Evolutionary conservation across 2,888 invertebrate species (phyloP).

Genomic region (Chymomyza fuscimana): DNA sequence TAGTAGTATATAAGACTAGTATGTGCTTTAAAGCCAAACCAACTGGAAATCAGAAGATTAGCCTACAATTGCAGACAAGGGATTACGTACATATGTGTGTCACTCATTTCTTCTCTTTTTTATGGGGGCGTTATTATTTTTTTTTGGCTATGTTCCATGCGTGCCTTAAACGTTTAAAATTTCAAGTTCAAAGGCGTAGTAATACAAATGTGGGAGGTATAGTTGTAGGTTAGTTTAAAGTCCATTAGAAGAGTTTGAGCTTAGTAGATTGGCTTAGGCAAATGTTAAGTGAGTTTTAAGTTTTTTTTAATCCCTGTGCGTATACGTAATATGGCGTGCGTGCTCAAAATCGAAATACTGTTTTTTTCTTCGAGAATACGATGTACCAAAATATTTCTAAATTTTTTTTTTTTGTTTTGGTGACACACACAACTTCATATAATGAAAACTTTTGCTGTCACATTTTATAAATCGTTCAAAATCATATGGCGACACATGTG

Average conservation of each 20-base stretch:
- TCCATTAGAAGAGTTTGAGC: background rate
- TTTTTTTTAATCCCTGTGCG: background rate
- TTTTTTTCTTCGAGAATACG: too few relatives aligned
- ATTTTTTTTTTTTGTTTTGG: too few relatives aligned
- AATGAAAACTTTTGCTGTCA: too few relatives aligned
- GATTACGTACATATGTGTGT: background rate
- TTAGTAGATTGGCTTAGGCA: background rate
- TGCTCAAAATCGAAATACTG: too few relatives aligned
- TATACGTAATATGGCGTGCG: slow-evolving; percentile 7
- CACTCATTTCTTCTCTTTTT: background rate
- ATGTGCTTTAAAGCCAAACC: slow-evolving; percentile 66
- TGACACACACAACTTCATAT: too few relatives aligned
- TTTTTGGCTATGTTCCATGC: slow-evolving; percentile 31
- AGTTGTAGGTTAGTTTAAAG: background rate
- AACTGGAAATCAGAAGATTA: slow-evolving; percentile 70
- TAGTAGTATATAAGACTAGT: background rate
- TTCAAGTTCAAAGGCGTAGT: slow-evolving; percentile 14
- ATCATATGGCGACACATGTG: too few relatives aligned
- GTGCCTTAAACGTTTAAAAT: slow-evolving; percentile 32
- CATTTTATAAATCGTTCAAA: too few relatives aligned
- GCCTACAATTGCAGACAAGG: slow-evolving; percentile 25
- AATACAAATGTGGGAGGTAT: background rate
- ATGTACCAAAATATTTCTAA: too few relatives aligned
- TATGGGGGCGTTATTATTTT: background rate
- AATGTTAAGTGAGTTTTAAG: background rate